phyloP scores from a whole-genome alignment of 2,113 vertebrate genomes.

The Cyanoramphus novaezelandiae region DNA sequence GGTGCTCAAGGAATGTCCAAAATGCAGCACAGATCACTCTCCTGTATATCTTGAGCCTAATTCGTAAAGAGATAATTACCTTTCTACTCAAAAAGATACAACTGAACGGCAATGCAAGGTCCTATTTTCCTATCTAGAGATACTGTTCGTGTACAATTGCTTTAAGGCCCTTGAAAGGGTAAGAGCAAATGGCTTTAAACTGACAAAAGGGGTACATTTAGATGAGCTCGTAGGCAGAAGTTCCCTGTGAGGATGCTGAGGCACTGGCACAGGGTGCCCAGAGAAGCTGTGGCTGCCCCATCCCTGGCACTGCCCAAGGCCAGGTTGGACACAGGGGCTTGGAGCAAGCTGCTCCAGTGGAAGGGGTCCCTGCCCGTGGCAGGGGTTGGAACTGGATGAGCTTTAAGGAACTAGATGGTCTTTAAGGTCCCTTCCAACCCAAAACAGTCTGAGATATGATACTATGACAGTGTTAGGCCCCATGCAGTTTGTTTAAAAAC shows the following conservation, averaged over 20 bases:
- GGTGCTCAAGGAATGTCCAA: not conserved
- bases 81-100: not conserved
- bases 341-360: not conserved
- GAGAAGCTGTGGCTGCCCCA: no score
- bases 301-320: no score
- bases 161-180: not conserved
- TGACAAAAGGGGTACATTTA: not conserved
- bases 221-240: not conserved
- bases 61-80: not conserved
- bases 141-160: not conserved
- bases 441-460: not conserved
- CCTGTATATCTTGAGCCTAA: not conserved
- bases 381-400: accelerated
- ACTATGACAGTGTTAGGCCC: not conserved
- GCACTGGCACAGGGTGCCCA: no score
- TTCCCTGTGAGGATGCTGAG: not conserved
- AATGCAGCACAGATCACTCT: not conserved
- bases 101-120: not conserved
- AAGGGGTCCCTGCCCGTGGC: accelerated
- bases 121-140: not conserved
- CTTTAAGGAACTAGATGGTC: not conserved
- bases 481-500: not conserved
- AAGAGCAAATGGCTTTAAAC: not conserved
- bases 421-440: not conserved
- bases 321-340: not conserved